Conservation (phyloP, 1,140 invertebrate species). For the Frieseomelitta varia region DNA sequence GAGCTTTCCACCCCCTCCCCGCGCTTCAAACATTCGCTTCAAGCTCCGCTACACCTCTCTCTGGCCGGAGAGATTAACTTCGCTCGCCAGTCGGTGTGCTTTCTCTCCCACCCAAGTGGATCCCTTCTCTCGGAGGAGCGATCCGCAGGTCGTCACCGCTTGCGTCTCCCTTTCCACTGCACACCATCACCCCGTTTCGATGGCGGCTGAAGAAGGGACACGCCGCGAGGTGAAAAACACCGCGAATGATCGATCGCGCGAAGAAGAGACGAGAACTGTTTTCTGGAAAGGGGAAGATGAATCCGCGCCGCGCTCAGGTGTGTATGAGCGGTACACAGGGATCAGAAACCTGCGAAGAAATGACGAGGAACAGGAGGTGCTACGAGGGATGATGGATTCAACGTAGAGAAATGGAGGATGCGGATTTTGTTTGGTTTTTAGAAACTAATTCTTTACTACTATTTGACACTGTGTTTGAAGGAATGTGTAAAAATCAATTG, state of each 20-base stretch:
- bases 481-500: neutral
- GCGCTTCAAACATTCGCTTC: slow-evolving; percentile 43
- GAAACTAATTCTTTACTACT: neutral
- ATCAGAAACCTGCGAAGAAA: neutral
- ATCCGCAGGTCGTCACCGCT: too few relatives aligned
- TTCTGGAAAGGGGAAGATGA: neutral
- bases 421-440: neutral
- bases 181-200: neutral
- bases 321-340: neutral
- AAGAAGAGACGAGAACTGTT: slow-evolving; percentile 11
- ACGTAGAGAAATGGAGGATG: neutral
- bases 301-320: neutral
- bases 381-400: neutral
- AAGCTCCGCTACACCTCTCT: slow-evolving; percentile 49
- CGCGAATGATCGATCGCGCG: slow-evolving; percentile 22
- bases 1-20: neutral
- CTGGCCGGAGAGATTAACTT: slow-evolving; percentile 63
- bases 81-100: neutral
- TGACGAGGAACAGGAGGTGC: neutral
- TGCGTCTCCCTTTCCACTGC: neutral
- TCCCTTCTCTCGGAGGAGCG: neutral
- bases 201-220: neutral
- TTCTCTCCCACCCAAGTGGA: neutral
- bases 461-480: neutral
- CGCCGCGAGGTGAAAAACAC: slow-evolving; percentile 9